These are phyloP conservation scores for Rhagoletis pomonella DNA, from an alignment of 1,140 invertebrate species.

Conservation along the genomic window DNA sequence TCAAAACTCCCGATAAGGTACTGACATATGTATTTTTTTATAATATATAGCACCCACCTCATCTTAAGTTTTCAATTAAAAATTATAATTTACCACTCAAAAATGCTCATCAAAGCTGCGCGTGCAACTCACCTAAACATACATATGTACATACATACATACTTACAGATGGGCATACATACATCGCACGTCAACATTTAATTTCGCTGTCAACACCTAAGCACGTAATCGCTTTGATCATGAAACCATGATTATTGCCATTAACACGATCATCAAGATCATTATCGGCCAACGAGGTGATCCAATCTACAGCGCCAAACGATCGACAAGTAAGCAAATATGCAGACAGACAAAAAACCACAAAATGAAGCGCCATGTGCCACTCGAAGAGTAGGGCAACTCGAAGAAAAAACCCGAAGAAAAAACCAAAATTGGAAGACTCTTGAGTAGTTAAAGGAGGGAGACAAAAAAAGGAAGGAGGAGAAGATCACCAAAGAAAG, in stretches of 20 bases:
- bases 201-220: conserved; percentile 42
- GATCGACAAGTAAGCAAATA: neutral
- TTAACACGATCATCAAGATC: conserved; percentile 36
- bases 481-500: conserved; percentile 1
- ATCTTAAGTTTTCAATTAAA: conserved; percentile 1
- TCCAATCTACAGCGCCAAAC: neutral
- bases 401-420: neutral
- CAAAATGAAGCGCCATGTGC: neutral
- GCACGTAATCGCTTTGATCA: conserved; percentile 45
- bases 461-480: neutral
- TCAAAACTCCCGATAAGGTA: no score
- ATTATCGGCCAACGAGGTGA: conserved; percentile 31
- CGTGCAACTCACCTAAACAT: neutral
- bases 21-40: no score
- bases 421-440: neutral
- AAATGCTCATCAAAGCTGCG: neutral
- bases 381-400: neutral
- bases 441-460: neutral
- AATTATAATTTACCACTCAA: neutral
- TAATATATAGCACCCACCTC: neutral
- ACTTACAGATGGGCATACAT: neutral
- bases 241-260: conserved; percentile 25
- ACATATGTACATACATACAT: no score
- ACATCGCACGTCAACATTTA: conserved; percentile 9
- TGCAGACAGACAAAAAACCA: neutral